Evolutionary conservation across 2,113 vertebrate genomes (phyloP).

Genomic region (Noctilio leporinus): DNA sequence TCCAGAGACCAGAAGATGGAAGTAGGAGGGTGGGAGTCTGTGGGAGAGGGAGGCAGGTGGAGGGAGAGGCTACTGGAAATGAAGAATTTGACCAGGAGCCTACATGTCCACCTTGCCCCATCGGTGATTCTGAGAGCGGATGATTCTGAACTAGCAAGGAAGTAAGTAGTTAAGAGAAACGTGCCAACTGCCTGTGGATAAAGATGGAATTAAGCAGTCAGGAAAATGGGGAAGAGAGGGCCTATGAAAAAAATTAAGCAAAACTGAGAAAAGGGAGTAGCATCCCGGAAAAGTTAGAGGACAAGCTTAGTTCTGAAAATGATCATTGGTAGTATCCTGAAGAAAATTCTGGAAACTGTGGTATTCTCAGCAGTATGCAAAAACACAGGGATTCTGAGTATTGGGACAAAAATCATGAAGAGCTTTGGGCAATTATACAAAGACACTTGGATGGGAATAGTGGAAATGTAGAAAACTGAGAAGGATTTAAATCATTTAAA

Average conservation of each 20-base stretch:
- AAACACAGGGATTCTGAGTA: not conserved
- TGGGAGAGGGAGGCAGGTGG: not conserved
- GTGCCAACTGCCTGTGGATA: not conserved
- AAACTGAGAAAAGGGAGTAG: not conserved
- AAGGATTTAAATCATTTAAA: not conserved
- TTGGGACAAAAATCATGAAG: not conserved
- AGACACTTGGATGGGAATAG: not conserved
- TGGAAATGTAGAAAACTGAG: not conserved
- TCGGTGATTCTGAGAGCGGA: not conserved
- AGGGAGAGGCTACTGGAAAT: not conserved
- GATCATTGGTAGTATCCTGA: not conserved
- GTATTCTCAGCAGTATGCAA: not conserved
- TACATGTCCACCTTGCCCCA: not conserved
- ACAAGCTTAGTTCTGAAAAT: not conserved
- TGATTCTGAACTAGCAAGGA: not conserved
- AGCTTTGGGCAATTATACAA: not conserved
- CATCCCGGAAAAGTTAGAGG: not conserved
- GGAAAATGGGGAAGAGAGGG: not conserved
- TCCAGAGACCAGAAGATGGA: not conserved
- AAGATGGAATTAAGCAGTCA: not conserved
- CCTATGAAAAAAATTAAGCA: not conserved
- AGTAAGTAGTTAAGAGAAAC: not conserved
- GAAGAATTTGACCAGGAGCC: not conserved
- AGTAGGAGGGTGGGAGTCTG: not conserved
- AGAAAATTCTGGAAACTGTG: not conserved